These are phyloP conservation scores for Trematomus bernacchii DNA, from an alignment of 2,797 vertebrate genomes.

Conservation along the genomic window DNA sequence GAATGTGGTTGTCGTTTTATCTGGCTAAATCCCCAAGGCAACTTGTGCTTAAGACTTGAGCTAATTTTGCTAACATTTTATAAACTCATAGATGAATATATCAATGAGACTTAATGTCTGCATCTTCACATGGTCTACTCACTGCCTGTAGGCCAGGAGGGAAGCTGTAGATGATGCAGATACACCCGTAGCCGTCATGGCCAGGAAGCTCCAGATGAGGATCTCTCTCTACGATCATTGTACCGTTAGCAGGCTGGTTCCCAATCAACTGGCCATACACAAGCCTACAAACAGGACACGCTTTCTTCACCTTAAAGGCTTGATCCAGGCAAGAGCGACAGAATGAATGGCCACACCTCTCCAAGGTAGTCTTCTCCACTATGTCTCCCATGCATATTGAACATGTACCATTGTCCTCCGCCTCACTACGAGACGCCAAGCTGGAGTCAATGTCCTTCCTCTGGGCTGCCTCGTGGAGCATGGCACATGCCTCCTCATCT, in stretches of 20 bases:
- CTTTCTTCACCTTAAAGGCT: constrained; percentile 93
- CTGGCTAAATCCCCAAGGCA: too few species aligned
- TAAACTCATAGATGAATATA: too few species aligned
- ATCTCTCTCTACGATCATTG: constrained; percentile 94
- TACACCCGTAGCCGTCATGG: constrained; percentile 92
- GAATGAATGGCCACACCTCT: constrained; percentile 94
- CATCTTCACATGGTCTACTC: constrained; percentile 71
- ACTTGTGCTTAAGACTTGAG: too few species aligned
- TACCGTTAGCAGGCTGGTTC: constrained; percentile 94
- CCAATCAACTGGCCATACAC: constrained; percentile 95
- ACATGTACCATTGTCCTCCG: constrained; percentile 86
- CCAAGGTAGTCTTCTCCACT: constrained; percentile 91
- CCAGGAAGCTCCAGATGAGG: constrained; percentile 91
- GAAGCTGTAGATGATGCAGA: constrained; percentile 97
- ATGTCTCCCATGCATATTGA: constrained; percentile 96
- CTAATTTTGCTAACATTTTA: too few species aligned
- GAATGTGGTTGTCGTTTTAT: too few species aligned
- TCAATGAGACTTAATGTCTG: not conserved
- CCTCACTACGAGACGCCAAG: constrained; percentile 79
- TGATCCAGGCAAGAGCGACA: constrained; percentile 92
- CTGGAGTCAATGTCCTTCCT: constrained; percentile 75
- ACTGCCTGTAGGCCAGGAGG: constrained; percentile 93
- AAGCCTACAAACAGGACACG: constrained; percentile 94
- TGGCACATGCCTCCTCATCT: constrained; percentile 84
- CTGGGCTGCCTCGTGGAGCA: constrained; percentile 82